Base-by-base conservation (phyloP, 2,888 invertebrate genomes). In the Trilocha varians region DNA sequence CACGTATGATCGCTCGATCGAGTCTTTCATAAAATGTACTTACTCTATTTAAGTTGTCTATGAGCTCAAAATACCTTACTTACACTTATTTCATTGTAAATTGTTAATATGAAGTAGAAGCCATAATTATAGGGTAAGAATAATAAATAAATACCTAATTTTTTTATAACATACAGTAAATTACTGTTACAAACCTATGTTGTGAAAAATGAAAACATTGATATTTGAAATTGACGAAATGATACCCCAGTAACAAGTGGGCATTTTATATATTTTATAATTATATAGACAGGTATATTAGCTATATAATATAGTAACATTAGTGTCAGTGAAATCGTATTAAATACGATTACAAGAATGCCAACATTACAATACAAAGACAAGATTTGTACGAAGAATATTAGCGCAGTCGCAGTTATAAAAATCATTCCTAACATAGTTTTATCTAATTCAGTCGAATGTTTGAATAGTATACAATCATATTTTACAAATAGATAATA, bases 371-470 rank as follows among this genome's bases (percentile, higher is more conserved):
- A 57, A 57, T 67, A 70, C 60, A 70, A 59, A 72, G 61, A 68
- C 65, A 62, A 70, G 59, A 70, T 78, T 78, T 78, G 78, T 78
- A 78, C 78, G 76, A 73, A 76, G 74, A 72, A 71, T 71, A 73
- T 69, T 61, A 67, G 70, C 61, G 59, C 64, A 74, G 68, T 73
- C 62, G 59, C 25, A 61, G 53, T 62, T 55, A 50, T 61, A 59
- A 57, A 58, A 54, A 57, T 55, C 56, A 59, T 63, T 62, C 52
- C 55, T 50, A 57, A 54, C 54, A 59, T 53, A 55, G 48, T 57
- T 54, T 59, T 64, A 66, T 43, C 59, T 69, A 64, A 67, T 67
- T 75, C 75, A 75, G 75, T 75, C 75, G 50, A 62, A 62, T 60
- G 51, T 57, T 55, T 55, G 48, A 45, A 49, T 48, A 54, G 51